Evolutionary conservation across 2,113 vertebrate species (phyloP).

Genomic region (Oncorhynchus clarkii): DNA sequence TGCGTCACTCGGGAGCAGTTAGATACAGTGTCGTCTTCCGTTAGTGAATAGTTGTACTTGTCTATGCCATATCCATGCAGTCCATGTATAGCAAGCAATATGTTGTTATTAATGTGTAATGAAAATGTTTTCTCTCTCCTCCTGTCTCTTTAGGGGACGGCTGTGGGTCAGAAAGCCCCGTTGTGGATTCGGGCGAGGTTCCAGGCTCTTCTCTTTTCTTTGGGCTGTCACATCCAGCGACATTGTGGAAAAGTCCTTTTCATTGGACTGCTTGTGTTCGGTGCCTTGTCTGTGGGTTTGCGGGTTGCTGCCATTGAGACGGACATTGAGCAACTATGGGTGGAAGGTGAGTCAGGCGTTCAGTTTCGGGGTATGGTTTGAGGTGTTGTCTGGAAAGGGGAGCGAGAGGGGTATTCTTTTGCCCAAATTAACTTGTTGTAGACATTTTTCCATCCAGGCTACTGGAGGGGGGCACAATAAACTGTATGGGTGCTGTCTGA

Average conservation of each 20-base stretch:
- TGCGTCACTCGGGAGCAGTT: no score
- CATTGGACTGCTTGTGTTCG: conserved; percentile 92
- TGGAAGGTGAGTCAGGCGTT: conserved; percentile 87
- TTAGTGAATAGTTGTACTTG: not conserved
- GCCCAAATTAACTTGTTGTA: not conserved
- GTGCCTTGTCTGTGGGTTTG: conserved; percentile 92
- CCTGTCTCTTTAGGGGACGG: conserved; percentile 74
- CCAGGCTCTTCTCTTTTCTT: conserved; percentile 92
- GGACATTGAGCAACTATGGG: conserved; percentile 96
- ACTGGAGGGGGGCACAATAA: not conserved
- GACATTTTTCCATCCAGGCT: not conserved
- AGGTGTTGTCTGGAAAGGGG: conserved; percentile 13
- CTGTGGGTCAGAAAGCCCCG: conserved; percentile 86
- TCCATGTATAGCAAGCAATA: not conserved
- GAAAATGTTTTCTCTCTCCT: conserved; percentile 29
- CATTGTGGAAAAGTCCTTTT: conserved; percentile 98
- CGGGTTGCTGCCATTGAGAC: conserved; percentile 93
- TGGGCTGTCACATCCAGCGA: conserved; percentile 95
- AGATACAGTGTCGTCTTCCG: not conserved
- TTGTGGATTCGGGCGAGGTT: conserved; percentile 93
- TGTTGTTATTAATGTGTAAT: conserved; percentile 14
- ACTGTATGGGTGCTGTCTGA: not conserved
- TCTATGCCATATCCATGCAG: not conserved
- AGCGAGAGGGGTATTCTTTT: conserved; percentile 26
- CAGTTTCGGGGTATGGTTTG: not conserved